These are phyloP conservation scores for Muscidifurax raptorellus DNA, from an alignment of 1,140 invertebrate genomes.

Conservation along the genomic window DNA sequence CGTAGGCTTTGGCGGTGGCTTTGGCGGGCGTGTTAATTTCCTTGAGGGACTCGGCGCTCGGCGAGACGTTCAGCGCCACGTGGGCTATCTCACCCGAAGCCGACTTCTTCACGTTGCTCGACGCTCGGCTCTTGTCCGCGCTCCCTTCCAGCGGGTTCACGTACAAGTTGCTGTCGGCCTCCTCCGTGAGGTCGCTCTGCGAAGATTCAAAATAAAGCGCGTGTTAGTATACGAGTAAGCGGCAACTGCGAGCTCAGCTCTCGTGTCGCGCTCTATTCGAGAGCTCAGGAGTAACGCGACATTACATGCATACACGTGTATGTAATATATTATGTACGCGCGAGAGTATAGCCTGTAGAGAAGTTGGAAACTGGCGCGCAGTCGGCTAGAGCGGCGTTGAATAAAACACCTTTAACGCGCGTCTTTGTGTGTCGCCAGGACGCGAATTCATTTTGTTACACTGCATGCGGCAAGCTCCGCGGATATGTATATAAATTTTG, in stretches of 20 bases:
- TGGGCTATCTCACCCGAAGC: constrained; percentile 85
- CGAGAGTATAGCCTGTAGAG: not conserved
- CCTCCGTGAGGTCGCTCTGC: constrained; percentile 86
- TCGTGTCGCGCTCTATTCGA: not conserved
- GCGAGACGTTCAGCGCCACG: constrained; percentile 62
- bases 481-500: too few relatives aligned
- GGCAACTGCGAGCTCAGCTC: too few relatives aligned
- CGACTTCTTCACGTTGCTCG: constrained; percentile 82
- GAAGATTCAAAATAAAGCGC: constrained; percentile 1
- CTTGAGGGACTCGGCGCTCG: constrained; percentile 69
- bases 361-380: too few relatives aligned
- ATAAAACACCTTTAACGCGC: too few relatives aligned
- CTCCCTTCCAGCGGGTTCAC: constrained; percentile 90
- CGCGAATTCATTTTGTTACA: too few relatives aligned
- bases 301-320: not conserved
- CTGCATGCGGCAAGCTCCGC: too few relatives aligned
- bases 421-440: too few relatives aligned
- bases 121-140: constrained; percentile 62
- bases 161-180: constrained; percentile 89
- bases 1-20: constrained; percentile 77
- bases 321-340: too few relatives aligned
- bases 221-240: too few relatives aligned
- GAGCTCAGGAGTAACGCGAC: not conserved
- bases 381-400: too few relatives aligned
- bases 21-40: constrained; percentile 65